Conservation (phyloP, 2,888 invertebrate genomes). For the Syritta pipiens region DNA sequence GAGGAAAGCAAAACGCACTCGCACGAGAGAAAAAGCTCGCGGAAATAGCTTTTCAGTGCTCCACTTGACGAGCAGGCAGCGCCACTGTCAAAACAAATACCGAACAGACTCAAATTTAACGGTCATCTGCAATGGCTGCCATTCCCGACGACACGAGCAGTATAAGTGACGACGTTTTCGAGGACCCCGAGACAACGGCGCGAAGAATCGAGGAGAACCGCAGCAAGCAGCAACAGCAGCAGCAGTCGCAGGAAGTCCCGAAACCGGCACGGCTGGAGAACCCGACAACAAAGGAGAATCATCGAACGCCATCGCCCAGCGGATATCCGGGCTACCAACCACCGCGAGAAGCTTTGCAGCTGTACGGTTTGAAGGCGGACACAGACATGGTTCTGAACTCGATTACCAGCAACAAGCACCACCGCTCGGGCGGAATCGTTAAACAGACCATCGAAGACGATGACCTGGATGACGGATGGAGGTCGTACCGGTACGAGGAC, state of each 20-base stretch:
- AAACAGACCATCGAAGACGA: constrained; percentile 71
- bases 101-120: constrained; percentile 12
- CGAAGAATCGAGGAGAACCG: constrained; percentile 75
- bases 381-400: constrained; percentile 45
- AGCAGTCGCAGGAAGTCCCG: constrained; percentile 48
- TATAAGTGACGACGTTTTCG: constrained; percentile 92
- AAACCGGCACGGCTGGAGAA: constrained; percentile 51
- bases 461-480: constrained; percentile 77
- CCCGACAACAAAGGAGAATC: constrained; percentile 12
- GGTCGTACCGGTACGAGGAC: constrained; percentile 78
- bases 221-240: constrained; percentile 70
- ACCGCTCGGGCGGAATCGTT: constrained; percentile 71
- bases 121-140: constrained; percentile 79
- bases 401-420: constrained; percentile 15
- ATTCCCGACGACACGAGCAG: constrained; percentile 82
- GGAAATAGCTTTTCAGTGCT: neutral
- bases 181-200: constrained; percentile 81
- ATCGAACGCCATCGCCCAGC: constrained; percentile 85
- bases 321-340: constrained; percentile 90
- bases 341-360: constrained; percentile 84
- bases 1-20: neutral
- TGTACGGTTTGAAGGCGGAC: constrained; percentile 78
- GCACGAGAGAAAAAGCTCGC: constrained; percentile 8
- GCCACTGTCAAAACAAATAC: neutral
- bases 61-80: constrained; percentile 25